Percentiles rank a stretch among this genome's conserved stretches.
phyloP scores from a whole-genome alignment of 92 coral and sea anemone species.

The Parazoanthus swiftii region DNA sequence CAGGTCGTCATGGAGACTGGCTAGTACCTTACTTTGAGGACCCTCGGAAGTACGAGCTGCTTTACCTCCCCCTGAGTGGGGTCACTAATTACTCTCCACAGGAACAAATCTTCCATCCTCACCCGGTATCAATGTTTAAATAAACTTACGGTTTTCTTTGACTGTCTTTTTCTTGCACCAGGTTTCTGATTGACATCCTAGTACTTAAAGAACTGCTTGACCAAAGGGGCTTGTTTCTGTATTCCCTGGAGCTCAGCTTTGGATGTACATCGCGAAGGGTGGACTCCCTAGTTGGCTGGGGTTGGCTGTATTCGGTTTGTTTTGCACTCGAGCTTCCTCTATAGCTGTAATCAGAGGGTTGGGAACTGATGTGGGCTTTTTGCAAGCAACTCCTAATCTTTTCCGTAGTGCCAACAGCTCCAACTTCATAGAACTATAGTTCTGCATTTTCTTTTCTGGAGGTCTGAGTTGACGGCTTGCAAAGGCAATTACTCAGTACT shows the following conservation, averaged over 20 bases:
- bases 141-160: conserved; percentile 13
- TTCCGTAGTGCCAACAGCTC: conserved; percentile 51
- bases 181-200: conserved; percentile 34
- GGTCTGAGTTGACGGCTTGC: conserved; percentile 66
- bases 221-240: conserved; percentile 21
- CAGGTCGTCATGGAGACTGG: conserved; percentile 43
- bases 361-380: conserved; percentile 5
- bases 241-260: conserved; percentile 1
- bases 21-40: conserved; percentile 42
- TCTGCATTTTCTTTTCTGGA: conserved; percentile 52
- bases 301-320: conserved; percentile 3
- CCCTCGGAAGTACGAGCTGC: conserved; percentile 41
- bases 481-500: conserved; percentile 56
- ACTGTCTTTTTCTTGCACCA: neutral
- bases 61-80: conserved; percentile 22
- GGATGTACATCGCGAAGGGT: conserved; percentile 30
- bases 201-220: conserved; percentile 31
- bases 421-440: conserved; percentile 68
- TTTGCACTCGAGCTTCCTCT: neutral
- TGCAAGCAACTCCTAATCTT: conserved; percentile 54
- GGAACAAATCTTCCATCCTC: conserved; percentile 9
- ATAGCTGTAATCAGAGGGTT: neutral
- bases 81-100: conserved; percentile 23
- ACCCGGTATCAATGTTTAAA: conserved; percentile 40
- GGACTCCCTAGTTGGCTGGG: neutral